Evolutionary conservation across 2,113 vertebrate genomes (phyloP), one percentile per base, ranked within the genome.

Genomic region (Boleophthalmus pectinirostris): DNA sequence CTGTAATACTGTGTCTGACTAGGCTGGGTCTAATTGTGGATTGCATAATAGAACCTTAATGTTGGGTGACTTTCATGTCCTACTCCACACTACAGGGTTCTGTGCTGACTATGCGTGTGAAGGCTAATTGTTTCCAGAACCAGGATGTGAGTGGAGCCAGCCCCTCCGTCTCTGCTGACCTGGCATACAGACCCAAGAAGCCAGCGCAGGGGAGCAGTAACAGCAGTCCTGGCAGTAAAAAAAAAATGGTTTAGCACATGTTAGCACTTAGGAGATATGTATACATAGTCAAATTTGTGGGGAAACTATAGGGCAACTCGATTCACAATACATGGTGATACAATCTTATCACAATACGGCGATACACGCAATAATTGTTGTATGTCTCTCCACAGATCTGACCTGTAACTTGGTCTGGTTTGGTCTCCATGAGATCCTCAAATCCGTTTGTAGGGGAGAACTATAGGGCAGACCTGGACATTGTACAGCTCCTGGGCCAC

Each of bases 51-150:
- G 61, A 60, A 29, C 33, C 49, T 14, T 68, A 69, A 53, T 2
- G 0, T 67, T 72, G 23, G 46, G 0, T 38, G 14, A 69, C 2
- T 66, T 58, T 57, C 68, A 79, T 73, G 64, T 35, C 33, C 65
- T 68, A 47, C 70, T 65, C 66, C 66, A 68, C 5, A 75, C 47
- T 66, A 66, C 58, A 15, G 54, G 35, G 63, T 76, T 60, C 49
- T 81, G 80, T 83, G 79, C 68, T 69, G 58, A 77, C 78, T 82
- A 73, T 88, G 90, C 79, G 86, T 91, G 87, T 90, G 82, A 89
- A 87, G 76, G 77, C 80, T 91, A 91, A 91, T 91, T 90, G 89
- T 77, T 92, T 92, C 89, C 91, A 92, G 89, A 91, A 71, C 60
- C 83, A 91, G 90, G 87, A 89, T 89, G 80, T 89, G 86, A 90